Base-by-base conservation (phyloP, 1,140 invertebrate species). In the Zaprionus taronus region DNA sequence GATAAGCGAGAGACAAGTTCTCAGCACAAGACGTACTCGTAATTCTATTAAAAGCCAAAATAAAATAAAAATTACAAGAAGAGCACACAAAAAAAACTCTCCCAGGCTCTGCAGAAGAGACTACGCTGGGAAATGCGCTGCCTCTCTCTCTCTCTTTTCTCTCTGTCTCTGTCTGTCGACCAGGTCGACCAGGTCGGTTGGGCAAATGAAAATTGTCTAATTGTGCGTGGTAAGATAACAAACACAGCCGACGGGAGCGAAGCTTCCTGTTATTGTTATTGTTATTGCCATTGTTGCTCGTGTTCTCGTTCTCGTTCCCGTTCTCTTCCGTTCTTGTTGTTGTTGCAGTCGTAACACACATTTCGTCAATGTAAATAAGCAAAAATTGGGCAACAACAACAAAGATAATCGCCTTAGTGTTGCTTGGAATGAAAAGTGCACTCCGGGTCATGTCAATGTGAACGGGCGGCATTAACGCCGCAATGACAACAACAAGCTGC, bases 171-270 rank as follows among this genome's bases (percentile, higher is more conserved):
- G 1, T 14, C 36, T 38, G 26, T 28, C 6, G 6, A 28, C 36
- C 36, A 41, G 38, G 38, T 41, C 38, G 38, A 7, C 38, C 38
- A 41, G 38, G 41, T 47, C 41, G 41, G n/a, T 7, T 47, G 56
- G 28, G 55, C 77, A 83, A 84, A 89, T 85, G 79, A 76, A 91
- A 90, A 90, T 90, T 90, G 85, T 90, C 86, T 90, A 90, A 90
- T 90, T 90, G 85, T 90, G 85, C 85, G 86, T 91, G 86, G 79
- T 85, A 90, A 90, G 86, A 90, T 90, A 90, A 90, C 85, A 87
- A 90, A 90, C 66, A 90, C 66, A 79, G 75, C 62, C 49, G 44
- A 51, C 47, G 75, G 75, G 63, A 72, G 64, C 75, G 28, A 70
- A 86, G 84, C 81, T 87, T 89, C 84, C 84, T 87, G 84, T 89